phyloP scores from a whole-genome alignment of 2,113 vertebrate species.

The Progne subis region DNA sequence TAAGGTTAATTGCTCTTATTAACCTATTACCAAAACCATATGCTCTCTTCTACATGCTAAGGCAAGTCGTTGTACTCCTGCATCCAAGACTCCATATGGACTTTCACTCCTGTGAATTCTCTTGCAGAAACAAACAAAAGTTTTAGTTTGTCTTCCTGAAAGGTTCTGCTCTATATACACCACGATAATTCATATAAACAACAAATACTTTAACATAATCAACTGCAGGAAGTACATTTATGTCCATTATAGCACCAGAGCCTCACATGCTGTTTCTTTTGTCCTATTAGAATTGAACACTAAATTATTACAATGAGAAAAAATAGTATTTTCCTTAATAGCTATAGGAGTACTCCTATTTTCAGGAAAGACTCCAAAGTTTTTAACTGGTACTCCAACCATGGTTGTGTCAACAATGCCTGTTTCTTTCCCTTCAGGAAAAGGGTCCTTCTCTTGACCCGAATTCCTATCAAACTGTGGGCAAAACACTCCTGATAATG shows the following conservation, averaged over 20 bases:
- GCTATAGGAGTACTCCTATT: not conserved
- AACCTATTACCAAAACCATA: constrained; percentile 58
- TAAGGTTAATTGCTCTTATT: constrained; percentile 62
- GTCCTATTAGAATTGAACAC: not conserved
- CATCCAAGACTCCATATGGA: not conserved
- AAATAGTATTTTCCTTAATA: not conserved
- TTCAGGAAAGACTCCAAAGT: not conserved
- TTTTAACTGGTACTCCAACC: not conserved
- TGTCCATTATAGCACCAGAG: not conserved
- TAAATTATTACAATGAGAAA: not conserved
- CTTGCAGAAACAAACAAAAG: not conserved
- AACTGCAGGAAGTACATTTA: not conserved
- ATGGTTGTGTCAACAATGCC: not conserved
- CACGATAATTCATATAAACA: not conserved
- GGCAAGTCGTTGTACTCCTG: not conserved
- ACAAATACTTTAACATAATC: not conserved
- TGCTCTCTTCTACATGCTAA: not conserved
- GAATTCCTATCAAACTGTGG: not conserved
- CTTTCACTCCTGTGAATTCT: not conserved
- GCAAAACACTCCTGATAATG: not conserved
- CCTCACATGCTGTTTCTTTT: not conserved
- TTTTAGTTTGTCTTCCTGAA: not conserved
- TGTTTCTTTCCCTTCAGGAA: not conserved
- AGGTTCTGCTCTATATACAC: not conserved
- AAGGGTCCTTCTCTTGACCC: not conserved